Percentiles rank a stretch among this genome's conserved stretches.
Evolutionary conservation across 1,140 invertebrate genomes (phyloP).

Genomic region (Cherax destructor): DNA sequence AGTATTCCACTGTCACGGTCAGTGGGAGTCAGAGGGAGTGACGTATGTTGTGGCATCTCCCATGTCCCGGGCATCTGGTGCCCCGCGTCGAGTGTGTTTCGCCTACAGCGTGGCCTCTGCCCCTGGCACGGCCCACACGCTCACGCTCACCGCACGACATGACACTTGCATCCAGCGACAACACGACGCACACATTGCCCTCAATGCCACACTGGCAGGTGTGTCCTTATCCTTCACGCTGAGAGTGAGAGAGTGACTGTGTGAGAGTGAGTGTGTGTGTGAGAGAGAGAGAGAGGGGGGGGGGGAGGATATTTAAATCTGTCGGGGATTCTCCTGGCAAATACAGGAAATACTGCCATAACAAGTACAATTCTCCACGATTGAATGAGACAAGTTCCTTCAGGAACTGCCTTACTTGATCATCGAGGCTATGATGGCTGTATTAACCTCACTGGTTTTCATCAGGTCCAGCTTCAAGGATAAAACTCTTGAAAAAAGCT

Average conservation of each 20-base stretch:
- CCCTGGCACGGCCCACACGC: not conserved
- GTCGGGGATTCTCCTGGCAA: too few species aligned
- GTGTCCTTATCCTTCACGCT: not conserved
- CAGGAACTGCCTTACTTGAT: too few species aligned
- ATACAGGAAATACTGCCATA: too few species aligned
- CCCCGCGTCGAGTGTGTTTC: conserved; percentile 80
- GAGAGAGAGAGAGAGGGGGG: too few species aligned
- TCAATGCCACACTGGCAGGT: conserved; percentile 58
- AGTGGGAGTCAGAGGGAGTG: conserved; percentile 82
- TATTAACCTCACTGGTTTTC: not conserved
- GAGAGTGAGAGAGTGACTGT: too few species aligned
- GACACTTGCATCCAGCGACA: conserved; percentile 45
- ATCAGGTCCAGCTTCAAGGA: not conserved
- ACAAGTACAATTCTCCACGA: too few species aligned
- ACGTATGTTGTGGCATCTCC: conserved; percentile 83
- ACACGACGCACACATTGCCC: conserved; percentile 52
- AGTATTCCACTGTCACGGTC: conserved; percentile 83
- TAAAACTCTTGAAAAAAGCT: too few species aligned
- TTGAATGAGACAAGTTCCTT: too few species aligned
- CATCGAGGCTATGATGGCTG: not conserved
- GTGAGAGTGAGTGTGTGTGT: too few species aligned
- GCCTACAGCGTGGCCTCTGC: conserved; percentile 66
- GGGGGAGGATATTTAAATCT: too few species aligned
- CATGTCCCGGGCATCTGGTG: conserved; percentile 78
- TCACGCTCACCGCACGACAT: conserved; percentile 57